Percentiles rank a stretch among this genome's conserved stretches.
Evolutionary conservation across 2,797 vertebrate species (phyloP).

Genomic region (Mormyrus hasselquistii): DNA sequence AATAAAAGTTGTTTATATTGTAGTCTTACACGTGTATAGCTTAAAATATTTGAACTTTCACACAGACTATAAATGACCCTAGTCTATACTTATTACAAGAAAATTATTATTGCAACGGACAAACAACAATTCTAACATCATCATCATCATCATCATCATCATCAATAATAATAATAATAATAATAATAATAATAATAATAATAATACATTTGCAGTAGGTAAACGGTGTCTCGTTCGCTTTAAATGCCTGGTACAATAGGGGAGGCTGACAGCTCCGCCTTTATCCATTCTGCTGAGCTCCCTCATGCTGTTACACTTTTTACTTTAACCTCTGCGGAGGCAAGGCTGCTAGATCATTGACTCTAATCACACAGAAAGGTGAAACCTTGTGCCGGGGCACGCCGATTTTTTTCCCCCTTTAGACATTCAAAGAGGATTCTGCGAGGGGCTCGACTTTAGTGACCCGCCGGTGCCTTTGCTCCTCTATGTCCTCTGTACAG

Average conservation of each 20-base stretch:
- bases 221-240: conserved; percentile 2
- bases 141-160: background rate
- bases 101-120: background rate
- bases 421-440: background rate
- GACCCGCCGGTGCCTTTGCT: background rate
- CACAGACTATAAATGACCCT: background rate
- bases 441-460: background rate
- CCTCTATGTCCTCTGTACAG: background rate
- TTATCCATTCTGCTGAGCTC: conserved; percentile 23
- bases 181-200: background rate
- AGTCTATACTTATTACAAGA: background rate
- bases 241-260: background rate
- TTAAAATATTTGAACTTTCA: background rate
- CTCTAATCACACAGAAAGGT: conserved; percentile 4
- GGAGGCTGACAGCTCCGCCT: conserved; percentile 26
- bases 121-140: background rate
- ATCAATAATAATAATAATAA: background rate
- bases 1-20: background rate
- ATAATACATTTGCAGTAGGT: background rate
- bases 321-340: conserved; percentile 16
- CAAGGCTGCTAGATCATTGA: background rate
- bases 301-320: conserved; percentile 6
- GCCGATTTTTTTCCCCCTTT: background rate
- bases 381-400: background rate
- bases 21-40: background rate